phyloP scores from a whole-genome alignment of 2,888 invertebrate genomes.

The Leucania comma region DNA sequence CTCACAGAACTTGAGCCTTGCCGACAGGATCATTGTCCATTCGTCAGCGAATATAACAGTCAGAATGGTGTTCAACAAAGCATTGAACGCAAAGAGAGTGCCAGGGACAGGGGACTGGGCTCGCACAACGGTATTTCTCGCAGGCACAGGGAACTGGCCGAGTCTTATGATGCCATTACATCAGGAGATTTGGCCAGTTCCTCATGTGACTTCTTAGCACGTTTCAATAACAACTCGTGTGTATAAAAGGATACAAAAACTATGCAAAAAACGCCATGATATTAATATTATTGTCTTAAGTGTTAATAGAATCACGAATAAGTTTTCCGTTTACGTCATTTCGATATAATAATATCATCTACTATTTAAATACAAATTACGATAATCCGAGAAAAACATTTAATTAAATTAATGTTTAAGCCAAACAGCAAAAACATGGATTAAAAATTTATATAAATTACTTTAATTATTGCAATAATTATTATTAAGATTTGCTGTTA shows the following conservation, averaged over 20 bases:
- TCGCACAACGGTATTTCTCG: too few relatives aligned
- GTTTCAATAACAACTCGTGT: background rate
- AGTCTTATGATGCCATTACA: too few relatives aligned
- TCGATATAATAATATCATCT: constrained; percentile 19
- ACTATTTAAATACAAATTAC: constrained; percentile 33
- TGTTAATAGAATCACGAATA: constrained; percentile 1
- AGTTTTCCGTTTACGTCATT: constrained; percentile 53
- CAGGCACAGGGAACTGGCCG: too few relatives aligned
- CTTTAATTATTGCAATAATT: constrained; percentile 16
- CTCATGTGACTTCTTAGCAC: too few relatives aligned
- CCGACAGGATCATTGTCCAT: too few relatives aligned
- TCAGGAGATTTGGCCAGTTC: too few relatives aligned
- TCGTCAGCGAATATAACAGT: too few relatives aligned
- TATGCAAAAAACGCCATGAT: background rate
- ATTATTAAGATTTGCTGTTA: constrained; percentile 5
- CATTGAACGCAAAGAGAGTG: too few relatives aligned
- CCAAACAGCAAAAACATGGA: constrained; percentile 34
- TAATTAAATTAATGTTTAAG: constrained; percentile 26
- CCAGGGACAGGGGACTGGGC: too few relatives aligned
- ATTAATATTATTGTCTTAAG: constrained; percentile 33
- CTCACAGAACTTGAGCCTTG: too few relatives aligned
- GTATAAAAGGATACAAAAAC: constrained; percentile 4
- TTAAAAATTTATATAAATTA: too few relatives aligned
- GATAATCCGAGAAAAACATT: constrained; percentile 41
- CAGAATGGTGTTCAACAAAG: too few relatives aligned